Base-by-base conservation (phyloP, 2,797 vertebrate species). In the Microhierax caerulescens region DNA sequence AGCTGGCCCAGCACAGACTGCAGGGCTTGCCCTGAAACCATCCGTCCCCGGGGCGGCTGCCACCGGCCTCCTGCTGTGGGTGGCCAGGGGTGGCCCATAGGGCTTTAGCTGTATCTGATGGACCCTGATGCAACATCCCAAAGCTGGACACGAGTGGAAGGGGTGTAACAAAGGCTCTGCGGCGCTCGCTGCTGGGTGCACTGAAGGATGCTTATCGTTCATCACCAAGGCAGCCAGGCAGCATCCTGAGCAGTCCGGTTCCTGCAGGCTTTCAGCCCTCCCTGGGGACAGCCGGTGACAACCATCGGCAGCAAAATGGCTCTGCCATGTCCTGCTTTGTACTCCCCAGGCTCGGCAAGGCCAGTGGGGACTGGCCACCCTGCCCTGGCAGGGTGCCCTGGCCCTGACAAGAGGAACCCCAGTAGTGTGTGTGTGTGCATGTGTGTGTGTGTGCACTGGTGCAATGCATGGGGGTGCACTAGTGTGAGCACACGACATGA, bases 41-140 rank as follows among this genome's bases (percentile, higher is more conserved):
- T 70, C 78, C n/a, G 11, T 72, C 73, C 60, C 28, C 37, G 20
- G 18, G 24, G 25, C 43, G 47, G 43, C 45, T 6, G 1, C 63
- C 2, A 0, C 16, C 3, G 7, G 45, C 51, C 65, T 51, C 57
- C 65, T 0, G 1, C 37, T 22, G 13, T 5, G 24, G 0, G 0
- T 0, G 2, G 48, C 36, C 7, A 2, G 3, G 10, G 11, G 4
- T 20, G n/a, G 18, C 7, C 30, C 1, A 0, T 43, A n/a, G 53
- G 50, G 25, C 48, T 79, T 60, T 41, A 2, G 7, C 20, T 80
- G 20, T n/a, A 7, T 43, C 37, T 30, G 78, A 60, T 30, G 1
- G 1, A 5, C 39, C n/a, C 30, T 0, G 2, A 23, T 2, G 39
- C 2, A 7, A 69, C 0, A 0, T 59, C 79, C 64, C 59, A 45